Percentiles rank a stretch among this genome's conserved stretches.
These are phyloP conservation scores for Trisateles emortualis DNA, from an alignment of 2,888 invertebrate species.

Conservation along the genomic window DNA sequence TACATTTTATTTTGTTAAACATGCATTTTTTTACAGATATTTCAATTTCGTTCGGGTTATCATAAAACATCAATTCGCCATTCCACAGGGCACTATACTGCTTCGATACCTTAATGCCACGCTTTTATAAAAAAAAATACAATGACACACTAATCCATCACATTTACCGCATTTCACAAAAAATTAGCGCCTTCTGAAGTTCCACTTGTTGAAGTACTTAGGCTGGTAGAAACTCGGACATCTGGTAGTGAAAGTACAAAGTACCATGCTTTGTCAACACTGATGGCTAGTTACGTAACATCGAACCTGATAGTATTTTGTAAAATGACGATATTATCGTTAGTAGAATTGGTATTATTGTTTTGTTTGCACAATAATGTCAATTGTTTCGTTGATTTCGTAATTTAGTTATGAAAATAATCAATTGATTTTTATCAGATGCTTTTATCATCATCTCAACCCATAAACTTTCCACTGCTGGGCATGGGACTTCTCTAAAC, in stretches of 20 bases:
- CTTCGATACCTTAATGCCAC: neutral
- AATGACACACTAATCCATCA: neutral
- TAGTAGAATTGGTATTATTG: slow-evolving; percentile 4
- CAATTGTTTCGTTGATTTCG: neutral
- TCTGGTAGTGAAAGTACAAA: slow-evolving; percentile 46
- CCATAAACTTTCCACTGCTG: too few relatives aligned
- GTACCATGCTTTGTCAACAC: slow-evolving; percentile 47
- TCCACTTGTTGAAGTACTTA: slow-evolving; percentile 10
- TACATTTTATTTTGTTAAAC: too few relatives aligned
- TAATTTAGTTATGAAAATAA: neutral
- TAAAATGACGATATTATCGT: slow-evolving; percentile 12
- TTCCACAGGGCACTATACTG: neutral
- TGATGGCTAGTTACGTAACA: slow-evolving; percentile 34
- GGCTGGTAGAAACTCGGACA: slow-evolving; percentile 30
- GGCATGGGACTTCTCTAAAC: too few relatives aligned
- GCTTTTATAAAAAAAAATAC: neutral
- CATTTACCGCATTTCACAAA: neutral
- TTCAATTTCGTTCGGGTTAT: too few relatives aligned
- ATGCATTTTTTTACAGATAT: too few relatives aligned
- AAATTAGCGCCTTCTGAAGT: slow-evolving; percentile 2
- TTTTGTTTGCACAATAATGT: slow-evolving; percentile 1
- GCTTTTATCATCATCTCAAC: too few relatives aligned
- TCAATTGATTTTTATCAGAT: neutral
- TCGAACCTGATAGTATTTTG: slow-evolving; percentile 31
- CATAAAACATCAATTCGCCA: neutral